Conservation (phyloP, 2,797 vertebrate species). For the Galago senegalensis region DNA sequence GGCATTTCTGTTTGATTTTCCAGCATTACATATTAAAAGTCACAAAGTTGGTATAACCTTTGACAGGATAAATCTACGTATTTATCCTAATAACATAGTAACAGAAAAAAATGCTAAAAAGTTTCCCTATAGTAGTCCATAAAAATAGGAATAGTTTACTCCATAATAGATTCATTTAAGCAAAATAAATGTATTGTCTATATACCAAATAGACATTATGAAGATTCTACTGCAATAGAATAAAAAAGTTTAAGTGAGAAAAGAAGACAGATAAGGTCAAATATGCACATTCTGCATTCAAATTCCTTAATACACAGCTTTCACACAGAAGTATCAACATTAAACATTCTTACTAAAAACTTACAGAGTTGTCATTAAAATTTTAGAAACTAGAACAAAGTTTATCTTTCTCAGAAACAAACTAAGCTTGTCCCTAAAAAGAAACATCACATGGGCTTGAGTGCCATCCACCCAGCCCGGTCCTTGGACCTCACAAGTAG, state of each 20-base stretch:
- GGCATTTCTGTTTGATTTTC: not conserved
- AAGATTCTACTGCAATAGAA: not conserved
- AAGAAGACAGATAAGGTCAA: not conserved
- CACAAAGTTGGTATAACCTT: not conserved
- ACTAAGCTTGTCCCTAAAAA: not conserved
- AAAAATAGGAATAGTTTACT: conserved; percentile 27
- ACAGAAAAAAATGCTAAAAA: conserved; percentile 10
- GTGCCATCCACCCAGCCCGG: too few relatives aligned
- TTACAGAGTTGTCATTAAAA: not conserved
- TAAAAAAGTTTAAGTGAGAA: not conserved
- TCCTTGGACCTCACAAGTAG: not conserved
- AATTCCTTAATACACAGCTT: not conserved
- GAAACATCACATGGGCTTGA: not conserved
- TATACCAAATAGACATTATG: not conserved
- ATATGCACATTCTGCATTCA: not conserved
- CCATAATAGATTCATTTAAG: not conserved
- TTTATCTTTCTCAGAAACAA: not conserved
- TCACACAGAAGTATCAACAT: not conserved
- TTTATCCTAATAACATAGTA: not conserved
- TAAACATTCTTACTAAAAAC: not conserved
- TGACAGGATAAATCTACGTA: not conserved
- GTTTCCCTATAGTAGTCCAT: not conserved
- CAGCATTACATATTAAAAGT: not conserved
- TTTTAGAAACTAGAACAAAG: not conserved
- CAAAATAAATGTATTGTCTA: conserved; percentile 9